Evolutionary conservation across 2,113 vertebrate species (phyloP).

Genomic region (Otolemur garnettii): DNA sequence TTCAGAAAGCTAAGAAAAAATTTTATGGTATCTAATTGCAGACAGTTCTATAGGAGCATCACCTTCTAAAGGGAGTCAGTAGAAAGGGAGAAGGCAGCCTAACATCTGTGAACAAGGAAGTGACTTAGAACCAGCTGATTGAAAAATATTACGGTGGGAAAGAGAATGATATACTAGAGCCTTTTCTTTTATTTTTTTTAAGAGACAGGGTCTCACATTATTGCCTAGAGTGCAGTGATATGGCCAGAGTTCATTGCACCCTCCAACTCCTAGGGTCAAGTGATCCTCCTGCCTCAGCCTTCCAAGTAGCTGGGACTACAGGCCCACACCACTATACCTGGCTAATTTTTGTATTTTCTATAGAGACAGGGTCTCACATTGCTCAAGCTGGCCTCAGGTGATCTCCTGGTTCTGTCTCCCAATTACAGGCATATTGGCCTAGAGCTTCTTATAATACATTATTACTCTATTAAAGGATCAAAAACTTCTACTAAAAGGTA

Average conservation of each 20-base stretch:
- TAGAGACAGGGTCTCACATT: no score
- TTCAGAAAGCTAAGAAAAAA: slow-evolving; percentile 44
- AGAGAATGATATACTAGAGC: background rate
- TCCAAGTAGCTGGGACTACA: no score
- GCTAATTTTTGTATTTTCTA: no score
- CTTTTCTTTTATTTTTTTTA: background rate
- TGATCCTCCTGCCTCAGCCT: no score
- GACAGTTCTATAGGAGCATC: background rate
- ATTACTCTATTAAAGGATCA: slow-evolving; percentile 28
- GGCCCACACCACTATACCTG: no score
- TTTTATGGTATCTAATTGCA: background rate
- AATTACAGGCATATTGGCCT: background rate
- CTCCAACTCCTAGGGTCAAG: no score
- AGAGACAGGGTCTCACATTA: no score
- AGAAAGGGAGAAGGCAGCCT: slow-evolving; percentile 20
- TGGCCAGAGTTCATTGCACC: no score
- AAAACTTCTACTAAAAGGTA: slow-evolving; percentile 30
- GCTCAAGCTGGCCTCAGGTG: no score
- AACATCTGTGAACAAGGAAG: background rate
- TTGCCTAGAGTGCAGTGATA: no score
- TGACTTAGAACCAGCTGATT: background rate
- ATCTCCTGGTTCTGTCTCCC: no score
- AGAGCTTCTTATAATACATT: background rate
- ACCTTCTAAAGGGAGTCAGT: background rate
- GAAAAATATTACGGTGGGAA: background rate